Evolutionary conservation across 2,888 invertebrate genomes (phyloP), one percentile per base, ranked within the genome.

Genomic region (Trimorus sp.): DNA sequence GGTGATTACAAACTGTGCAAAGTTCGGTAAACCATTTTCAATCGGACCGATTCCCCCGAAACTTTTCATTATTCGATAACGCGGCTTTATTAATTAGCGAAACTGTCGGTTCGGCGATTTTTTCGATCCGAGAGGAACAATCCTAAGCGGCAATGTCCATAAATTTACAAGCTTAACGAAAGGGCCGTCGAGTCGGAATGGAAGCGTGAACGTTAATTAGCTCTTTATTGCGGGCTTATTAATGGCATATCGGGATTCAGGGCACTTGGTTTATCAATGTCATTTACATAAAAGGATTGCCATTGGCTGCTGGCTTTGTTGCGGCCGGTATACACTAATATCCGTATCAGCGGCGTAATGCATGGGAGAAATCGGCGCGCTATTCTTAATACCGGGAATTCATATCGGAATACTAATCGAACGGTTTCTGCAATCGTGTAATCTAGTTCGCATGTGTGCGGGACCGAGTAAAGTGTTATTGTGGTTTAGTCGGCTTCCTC

Each of bases 351-450:
- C 16, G 37, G 9, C 37, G 16, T 63, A 66, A 63, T 53, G 54
- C 65, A 60, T 66, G 65, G 37, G 59, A 51, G 68, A 60, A 73
- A 69, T 62, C 51, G 14, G 49, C 62, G 51, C 12, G 38, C 38
- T 48, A 77, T 81, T 81, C 77, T 77, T 77, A 74, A 63, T 54
- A 65, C 69, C 37, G 8, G 63, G 68, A 62, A 77, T 81, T 63
- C 65, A 36, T 63, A 69, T 74, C 77, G 58, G 74, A 74, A 82
- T 77, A 78, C 74, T 69, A 82, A 78, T 70, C 78, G 82, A 59
- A 62, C 63, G 12, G 42, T 68, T 82, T 82, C 74, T 82, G 70
- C 78, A 78, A 78, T 78, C 59, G 74, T 48, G 66, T 70, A 75
- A 82, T 82, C 78, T 75, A 26, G 66, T 74, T 73, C 62, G 77